Evolutionary conservation across 2,797 vertebrate genomes (phyloP), one percentile per base, ranked within the genome.

Genomic region (Crax fasciolata): DNA sequence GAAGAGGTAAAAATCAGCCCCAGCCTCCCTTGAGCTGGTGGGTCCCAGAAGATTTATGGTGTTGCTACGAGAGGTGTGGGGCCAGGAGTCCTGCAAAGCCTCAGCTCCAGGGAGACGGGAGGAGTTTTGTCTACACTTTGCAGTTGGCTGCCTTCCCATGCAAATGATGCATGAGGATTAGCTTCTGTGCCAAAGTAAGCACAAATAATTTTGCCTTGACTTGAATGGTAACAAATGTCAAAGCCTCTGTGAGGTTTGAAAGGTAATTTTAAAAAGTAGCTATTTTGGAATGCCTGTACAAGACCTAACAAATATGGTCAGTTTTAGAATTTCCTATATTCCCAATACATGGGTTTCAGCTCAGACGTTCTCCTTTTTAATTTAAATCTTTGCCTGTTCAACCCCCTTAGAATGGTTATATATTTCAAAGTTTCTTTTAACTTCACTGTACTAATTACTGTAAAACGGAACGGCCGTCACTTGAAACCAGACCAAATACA

Each of bases 101-200:
- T 78, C 79, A 16, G 5, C 82, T 87, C 66, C 5, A 0, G 66
- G 78, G 59, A 81, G 6, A 46, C 84, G 27, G 9, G 10, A 4
- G 3, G 28, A 85, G 89, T 81, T 96, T 75, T 86, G 91, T 87
- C 91, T 84, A 4, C 0, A 1, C 55, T 85, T n/a, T 5, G 6
- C 55, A 57, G 12, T 87, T 94, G 95, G 92, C 82, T 84, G 82
- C 92, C 70, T 85, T 87, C 92, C 92, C 89, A 78, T 57, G 62
- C 87, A 93, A 92, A 87, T 3, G 2, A 76, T 63, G 82, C 89
- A 30, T 5, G 49, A 88, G 79, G 87, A 84, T 85, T 81, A 84
- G 32, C 82, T 70, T 35, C 89, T 75, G 35, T 52, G 92, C 95
- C 95, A 96, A 93, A 78, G 66, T 25, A 81, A 95, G 84, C 2